Evolutionary conservation across 2,797 vertebrate species (phyloP).

Genomic region (Pterois miles): DNA sequence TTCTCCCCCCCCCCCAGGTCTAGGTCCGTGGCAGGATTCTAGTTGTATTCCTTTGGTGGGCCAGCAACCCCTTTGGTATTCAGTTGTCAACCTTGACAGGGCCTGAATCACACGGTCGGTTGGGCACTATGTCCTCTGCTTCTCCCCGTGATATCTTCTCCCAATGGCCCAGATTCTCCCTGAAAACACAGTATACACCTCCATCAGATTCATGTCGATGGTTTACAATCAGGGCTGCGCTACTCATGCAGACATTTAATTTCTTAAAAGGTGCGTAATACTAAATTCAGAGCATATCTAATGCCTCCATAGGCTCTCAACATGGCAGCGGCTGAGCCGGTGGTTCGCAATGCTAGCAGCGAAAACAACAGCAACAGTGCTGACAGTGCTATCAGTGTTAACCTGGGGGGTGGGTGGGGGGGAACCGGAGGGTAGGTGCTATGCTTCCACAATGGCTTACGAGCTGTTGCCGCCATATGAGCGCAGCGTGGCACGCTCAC

Average conservation of each 20-base stretch:
- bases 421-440: too few species aligned
- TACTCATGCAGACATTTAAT: neutral
- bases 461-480: too few species aligned
- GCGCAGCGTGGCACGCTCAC: too few species aligned
- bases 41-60: constrained; percentile 65
- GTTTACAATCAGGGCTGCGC: neutral
- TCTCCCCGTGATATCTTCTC: constrained; percentile 93
- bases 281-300: neutral
- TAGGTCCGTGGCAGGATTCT: constrained; percentile 65
- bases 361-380: too few species aligned
- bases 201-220: neutral
- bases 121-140: constrained; percentile 74
- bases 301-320: neutral
- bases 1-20: constrained; percentile 40
- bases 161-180: constrained; percentile 96
- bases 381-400: too few species aligned
- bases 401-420: too few species aligned
- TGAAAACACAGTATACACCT: constrained; percentile 68
- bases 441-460: too few species aligned
- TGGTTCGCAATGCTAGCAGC: too few species aligned
- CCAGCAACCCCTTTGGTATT: constrained; percentile 62
- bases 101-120: constrained; percentile 80
- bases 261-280: neutral
- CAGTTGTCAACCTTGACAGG: constrained; percentile 92
- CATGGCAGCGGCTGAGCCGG: too few species aligned